Evolutionary conservation across 2,797 vertebrate genomes (phyloP).

Genomic region (Ctenosaura bakeri): DNA sequence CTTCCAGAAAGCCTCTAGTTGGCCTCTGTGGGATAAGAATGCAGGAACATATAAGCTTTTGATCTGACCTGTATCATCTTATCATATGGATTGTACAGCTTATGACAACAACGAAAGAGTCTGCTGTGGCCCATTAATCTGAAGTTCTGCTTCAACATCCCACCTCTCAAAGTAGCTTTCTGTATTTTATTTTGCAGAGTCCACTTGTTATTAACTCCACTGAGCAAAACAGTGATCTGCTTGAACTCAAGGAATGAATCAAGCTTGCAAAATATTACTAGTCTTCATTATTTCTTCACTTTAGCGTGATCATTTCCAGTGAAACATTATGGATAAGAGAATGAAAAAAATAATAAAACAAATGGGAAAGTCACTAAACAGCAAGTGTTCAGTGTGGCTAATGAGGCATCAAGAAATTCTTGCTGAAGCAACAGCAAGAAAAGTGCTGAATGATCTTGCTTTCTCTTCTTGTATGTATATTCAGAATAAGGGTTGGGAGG

Average conservation of each 20-base stretch:
- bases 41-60: too few species aligned
- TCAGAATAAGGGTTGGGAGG: not conserved
- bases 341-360: constrained; percentile 10
- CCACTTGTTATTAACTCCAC: not conserved
- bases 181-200: not conserved
- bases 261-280: constrained; percentile 15
- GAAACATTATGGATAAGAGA: not conserved
- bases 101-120: not conserved
- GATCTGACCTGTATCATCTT: too few species aligned
- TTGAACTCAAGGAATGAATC: constrained; percentile 16
- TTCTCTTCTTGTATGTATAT: not conserved
- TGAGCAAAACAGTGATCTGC: constrained; percentile 16
- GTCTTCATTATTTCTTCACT: constrained; percentile 66
- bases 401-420: constrained; percentile 65
- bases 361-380: constrained; percentile 57
- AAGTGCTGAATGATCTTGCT: fast-evolving
- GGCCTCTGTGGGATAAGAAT: too few species aligned
- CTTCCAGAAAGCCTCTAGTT: too few species aligned
- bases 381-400: constrained; percentile 49
- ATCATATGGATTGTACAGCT: not conserved
- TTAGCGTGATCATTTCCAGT: constrained; percentile 23
- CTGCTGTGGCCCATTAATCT: not conserved
- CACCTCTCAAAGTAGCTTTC: not conserved
- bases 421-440: constrained; percentile 19
- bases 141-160: not conserved